Evolutionary conservation across 2,113 vertebrate genomes (phyloP).

Genomic region (Sinocyclocheilus maitianheensis): DNA sequence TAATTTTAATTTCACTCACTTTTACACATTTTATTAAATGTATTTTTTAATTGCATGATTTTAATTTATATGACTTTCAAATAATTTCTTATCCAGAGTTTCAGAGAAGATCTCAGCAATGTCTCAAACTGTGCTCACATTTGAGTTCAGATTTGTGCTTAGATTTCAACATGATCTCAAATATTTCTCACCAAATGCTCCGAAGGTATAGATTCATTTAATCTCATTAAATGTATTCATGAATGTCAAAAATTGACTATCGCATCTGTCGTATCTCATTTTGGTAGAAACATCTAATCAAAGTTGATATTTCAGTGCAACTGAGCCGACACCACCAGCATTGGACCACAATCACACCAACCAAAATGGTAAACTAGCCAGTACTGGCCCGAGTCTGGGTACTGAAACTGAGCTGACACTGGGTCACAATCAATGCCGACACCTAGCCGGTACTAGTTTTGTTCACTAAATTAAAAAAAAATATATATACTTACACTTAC

Average conservation of each 20-base stretch:
- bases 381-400: no score
- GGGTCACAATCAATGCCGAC: no score
- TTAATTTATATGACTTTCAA: background rate
- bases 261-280: background rate
- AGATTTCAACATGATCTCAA: background rate
- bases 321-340: no score
- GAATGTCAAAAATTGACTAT: background rate
- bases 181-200: background rate
- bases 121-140: background rate
- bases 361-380: no score
- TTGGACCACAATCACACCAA: no score
- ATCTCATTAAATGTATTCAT: background rate
- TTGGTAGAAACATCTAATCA: background rate
- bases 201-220: background rate
- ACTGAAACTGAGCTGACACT: no score
- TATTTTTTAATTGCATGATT: background rate
- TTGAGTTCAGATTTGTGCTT: background rate
- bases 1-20: background rate
- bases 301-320: background rate
- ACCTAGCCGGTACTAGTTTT: no score
- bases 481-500: no score
- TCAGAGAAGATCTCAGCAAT: background rate
- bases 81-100: no score
- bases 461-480: no score
- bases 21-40: background rate